These are phyloP conservation scores for Hydrotaea cyrtoneurina DNA, from an alignment of 2,888 invertebrate genomes.

Conservation along the genomic window DNA sequence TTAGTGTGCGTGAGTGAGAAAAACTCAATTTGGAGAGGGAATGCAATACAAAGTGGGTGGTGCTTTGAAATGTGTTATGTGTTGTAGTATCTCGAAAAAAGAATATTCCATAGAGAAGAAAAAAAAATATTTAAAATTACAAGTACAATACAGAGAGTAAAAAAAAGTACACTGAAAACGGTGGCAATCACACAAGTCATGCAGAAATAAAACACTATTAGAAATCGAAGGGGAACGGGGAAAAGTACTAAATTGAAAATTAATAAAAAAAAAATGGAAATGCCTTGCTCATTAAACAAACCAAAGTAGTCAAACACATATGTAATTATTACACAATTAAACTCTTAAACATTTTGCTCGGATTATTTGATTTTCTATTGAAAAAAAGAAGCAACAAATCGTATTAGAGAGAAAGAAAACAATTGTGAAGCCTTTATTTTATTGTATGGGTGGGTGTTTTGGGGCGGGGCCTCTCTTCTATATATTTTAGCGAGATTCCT, in stretches of 20 bases:
- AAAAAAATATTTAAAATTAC: slow-evolving; percentile 12
- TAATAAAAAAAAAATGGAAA: neutral
- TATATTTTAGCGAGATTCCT: slow-evolving; percentile 50
- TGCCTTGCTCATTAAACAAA: neutral
- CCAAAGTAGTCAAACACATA: neutral
- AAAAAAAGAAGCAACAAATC: slow-evolving; percentile 12
- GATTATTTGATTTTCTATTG: neutral
- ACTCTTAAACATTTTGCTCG: neutral
- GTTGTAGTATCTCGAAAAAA: neutral
- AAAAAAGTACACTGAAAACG: slow-evolving; percentile 3
- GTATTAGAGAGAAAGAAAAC: slow-evolving; percentile 17
- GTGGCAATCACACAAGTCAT: slow-evolving; percentile 13
- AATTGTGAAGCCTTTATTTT: slow-evolving; percentile 8
- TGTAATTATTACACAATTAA: neutral
- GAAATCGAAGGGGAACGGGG: neutral
- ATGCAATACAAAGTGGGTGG: neutral
- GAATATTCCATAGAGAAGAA: slow-evolving; percentile 2
- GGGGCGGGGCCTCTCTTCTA: slow-evolving; percentile 28
- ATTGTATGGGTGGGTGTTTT: neutral
- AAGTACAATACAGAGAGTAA: neutral
- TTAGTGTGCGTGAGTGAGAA: neutral
- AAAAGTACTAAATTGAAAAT: neutral
- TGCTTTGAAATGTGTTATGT: slow-evolving; percentile 4
- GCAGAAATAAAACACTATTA: neutral
- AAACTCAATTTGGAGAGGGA: neutral